Base-by-base conservation (phyloP, 2,113 vertebrate genomes). In the Vulpes vulpes region DNA sequence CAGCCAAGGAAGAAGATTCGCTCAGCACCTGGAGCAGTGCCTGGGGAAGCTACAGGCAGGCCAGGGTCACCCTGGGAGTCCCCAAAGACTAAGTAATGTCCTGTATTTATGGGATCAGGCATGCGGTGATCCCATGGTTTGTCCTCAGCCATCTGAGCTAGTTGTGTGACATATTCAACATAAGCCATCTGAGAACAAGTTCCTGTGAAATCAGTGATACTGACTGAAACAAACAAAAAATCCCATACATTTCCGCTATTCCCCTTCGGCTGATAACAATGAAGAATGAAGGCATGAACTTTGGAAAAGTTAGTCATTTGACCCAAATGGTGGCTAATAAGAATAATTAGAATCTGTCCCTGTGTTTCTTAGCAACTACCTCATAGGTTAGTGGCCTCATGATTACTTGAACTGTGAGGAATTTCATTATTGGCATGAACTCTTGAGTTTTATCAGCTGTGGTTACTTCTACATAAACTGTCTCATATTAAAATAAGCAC, bases 401-500 rank as follows among this genome's bases (percentile, higher is more conserved):
- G 15, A 97, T 85, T 92, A 92, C 35, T 96, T 96, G 80, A 96
- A 93, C 92, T 91, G 71, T 82, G 94, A 95, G 38, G 73, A 97
- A 97, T 97, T 95, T 95, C 83, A 84, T 91, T 79, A 90, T 11
- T 96, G 81, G n/a, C 59, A 69, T 32, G 59, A 83, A 87, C 64
- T 89, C 82, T n/a, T 59, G 87, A 89, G 60, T 93, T 95, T 94
- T 96, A 94, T 86, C 92, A 88, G 95, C 62, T 96, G 91, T 81
- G 85, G 89, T 92, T 96, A 81, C 79, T 97, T 95, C 62, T 94
- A 64, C 11, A 84, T 81, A 98, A 98, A 96, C 62, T 38, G n/a
- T 93, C 59, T 96, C 49, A 89, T 89, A 94, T 93, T 25, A 94
- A 89, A 71, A 11, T n/a, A 76, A 97, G 76, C 51, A 55, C 89